Percentiles rank a stretch among this genome's conserved stretches.
phyloP scores from a whole-genome alignment of 2,113 vertebrate genomes.

The Uria lomvia region DNA sequence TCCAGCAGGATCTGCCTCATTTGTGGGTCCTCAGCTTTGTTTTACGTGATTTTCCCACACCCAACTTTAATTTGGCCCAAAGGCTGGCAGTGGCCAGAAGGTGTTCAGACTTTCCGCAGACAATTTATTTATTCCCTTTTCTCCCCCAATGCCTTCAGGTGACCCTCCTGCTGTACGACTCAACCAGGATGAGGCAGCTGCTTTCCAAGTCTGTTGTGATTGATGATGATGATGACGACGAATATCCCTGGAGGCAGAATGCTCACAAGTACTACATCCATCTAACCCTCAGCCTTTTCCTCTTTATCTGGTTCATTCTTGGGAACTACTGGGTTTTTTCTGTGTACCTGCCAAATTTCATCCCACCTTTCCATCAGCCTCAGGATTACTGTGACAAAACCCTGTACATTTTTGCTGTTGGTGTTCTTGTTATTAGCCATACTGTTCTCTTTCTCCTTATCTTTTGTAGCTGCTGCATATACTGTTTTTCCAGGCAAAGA shows the following conservation, averaged over 20 bases:
- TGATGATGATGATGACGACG: slow-evolving; percentile 51
- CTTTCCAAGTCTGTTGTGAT: slow-evolving; percentile 75
- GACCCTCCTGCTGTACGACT: slow-evolving; percentile 67
- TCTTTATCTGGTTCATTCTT: slow-evolving; percentile 74
- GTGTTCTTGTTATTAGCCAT: slow-evolving; percentile 66
- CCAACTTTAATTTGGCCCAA: not conserved
- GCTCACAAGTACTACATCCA: slow-evolving; percentile 68
- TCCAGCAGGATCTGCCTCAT: not conserved
- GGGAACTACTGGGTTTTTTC: slow-evolving; percentile 76
- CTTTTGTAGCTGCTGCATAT: slow-evolving; percentile 59
- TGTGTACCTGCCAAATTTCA: slow-evolving; percentile 68
- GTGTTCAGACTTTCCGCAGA: not conserved
- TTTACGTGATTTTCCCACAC: not conserved
- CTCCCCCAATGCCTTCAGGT: slow-evolving; percentile 34
- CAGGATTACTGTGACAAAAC: slow-evolving; percentile 73
- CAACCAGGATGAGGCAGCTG: slow-evolving; percentile 69
- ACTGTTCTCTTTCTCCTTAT: slow-evolving; percentile 53
- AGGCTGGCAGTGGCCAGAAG: not conserved
- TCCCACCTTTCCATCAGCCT: slow-evolving; percentile 72
- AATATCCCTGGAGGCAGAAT: slow-evolving; percentile 75
- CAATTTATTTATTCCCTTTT: not conserved
- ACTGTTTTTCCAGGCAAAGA: slow-evolving; percentile 48
- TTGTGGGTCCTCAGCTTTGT: not conserved
- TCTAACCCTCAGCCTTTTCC: slow-evolving; percentile 70
- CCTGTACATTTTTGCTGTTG: slow-evolving; percentile 65